A percentile compares a stretch with the other conserved stretches of the same genome.
phyloP scores from a whole-genome alignment of 2,797 vertebrate genomes.

The Anas georgica region DNA sequence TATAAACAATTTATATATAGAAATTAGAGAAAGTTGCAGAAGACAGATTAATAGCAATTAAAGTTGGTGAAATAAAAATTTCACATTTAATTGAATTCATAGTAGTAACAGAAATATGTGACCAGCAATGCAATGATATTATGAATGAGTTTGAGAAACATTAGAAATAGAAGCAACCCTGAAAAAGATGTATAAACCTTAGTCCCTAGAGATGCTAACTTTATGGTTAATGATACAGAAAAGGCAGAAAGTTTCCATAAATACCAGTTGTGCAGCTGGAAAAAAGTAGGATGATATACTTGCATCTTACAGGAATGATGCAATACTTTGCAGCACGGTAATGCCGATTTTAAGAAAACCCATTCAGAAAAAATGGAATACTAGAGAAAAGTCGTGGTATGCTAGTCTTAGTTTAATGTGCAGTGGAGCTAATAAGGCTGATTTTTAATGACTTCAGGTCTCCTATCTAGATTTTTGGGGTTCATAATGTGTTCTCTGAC shows the following conservation, averaged over 20 bases:
- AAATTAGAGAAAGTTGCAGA: not conserved
- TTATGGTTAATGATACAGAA: not conserved
- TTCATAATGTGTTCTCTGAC: not conserved
- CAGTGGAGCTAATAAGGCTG: not conserved
- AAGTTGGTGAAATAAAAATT: not conserved
- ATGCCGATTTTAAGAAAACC: not conserved
- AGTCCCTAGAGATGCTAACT: not conserved
- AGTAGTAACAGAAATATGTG: not conserved
- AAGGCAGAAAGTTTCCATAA: not conserved
- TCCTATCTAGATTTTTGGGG: not conserved
- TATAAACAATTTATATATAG: not conserved
- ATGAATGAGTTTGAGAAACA: not conserved
- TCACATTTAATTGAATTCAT: not conserved
- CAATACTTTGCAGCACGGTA: not conserved
- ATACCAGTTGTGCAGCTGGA: not conserved
- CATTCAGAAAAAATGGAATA: not conserved
- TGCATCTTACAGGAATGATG: not conserved
- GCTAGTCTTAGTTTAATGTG: not conserved
- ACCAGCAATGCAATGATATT: not conserved
- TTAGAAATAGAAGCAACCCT: not conserved
- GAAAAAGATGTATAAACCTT: not conserved
- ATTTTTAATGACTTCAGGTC: not conserved
- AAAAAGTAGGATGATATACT: not conserved
- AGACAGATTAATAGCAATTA: not conserved
- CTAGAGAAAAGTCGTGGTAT: not conserved